Evolutionary conservation across 2,797 vertebrate species (phyloP), one percentile per base, ranked within the genome.

Genomic region (Sebastes elongatus): DNA sequence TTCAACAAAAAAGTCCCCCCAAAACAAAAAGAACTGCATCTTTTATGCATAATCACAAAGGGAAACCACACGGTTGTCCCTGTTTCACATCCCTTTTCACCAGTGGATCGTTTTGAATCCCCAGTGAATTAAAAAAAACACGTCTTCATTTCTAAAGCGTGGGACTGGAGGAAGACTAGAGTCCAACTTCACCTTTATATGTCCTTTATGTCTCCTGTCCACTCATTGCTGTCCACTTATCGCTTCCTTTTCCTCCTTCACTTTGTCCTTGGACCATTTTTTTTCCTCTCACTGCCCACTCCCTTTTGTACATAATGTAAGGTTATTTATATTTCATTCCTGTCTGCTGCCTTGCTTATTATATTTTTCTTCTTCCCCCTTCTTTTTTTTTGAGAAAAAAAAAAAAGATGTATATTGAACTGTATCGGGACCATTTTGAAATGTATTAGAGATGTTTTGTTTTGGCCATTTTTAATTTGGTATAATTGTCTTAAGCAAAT

Each of bases 291-390:
- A 76, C 78, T 74, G 28, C 74, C 87, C 76, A 75, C 79, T 84
- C 84, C 84, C 91, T 88, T 93, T 94, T 96, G 95, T 96, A 96
- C 93, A 96, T 96, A 96, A 88, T 93, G 92, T 95, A 94, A 93
- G 90, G 87, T 95, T 96, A 96, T 96, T 96, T 96, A 96, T 96
- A 95, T 92, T 94, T 94, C 90, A 92, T 95, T 95, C 87, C 87
- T 94, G 88, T 93, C 87, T 84, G 82, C 92, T 91, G 82, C 91
- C 90, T 92, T 88, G 86, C 84, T 93, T 91, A 66, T 93, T 85
- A 86, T 78, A 81, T 80, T 78, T 78, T 59, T 69, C 78, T 64
- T 8, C 75, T 46, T 30, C 60, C 13, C 32, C 6, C 32, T 78
- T 27, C 62, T 70, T 67, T 63, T 72, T 78, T 86, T 78, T 52